Evolutionary conservation across 2,113 vertebrate genomes (phyloP), one percentile per base, ranked within the genome.

Genomic region (Andinoacara biseriatus): DNA sequence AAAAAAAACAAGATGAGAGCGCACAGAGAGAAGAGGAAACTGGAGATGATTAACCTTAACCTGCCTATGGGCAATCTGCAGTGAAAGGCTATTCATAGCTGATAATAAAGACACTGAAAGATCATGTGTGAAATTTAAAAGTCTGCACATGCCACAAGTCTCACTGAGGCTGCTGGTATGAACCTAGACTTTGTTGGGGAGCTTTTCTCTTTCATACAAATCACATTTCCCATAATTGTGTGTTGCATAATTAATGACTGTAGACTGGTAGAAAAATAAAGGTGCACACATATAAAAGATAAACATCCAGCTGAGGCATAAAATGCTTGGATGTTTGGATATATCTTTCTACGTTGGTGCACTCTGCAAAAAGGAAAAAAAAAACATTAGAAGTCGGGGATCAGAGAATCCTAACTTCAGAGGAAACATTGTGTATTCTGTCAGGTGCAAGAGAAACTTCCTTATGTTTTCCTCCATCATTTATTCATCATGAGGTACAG

Each of bases 41-140:
- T 79, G 40, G 81, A 91, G 86, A 91, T 92, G 88, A 94, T 93
- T 94, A 93, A 94, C 93, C 92, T 91, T 85, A 84, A 90, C 93
- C 92, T 89, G 90, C 89, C 92, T 83, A 62, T 84, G 38, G 88
- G 90, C 91, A 29, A 76, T 85, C 33, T 74, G 76, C 76, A 84
- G 81, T 33, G 80, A 89, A 83, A 31, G 80, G 81, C 78, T 79
- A 60, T 46, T 67, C 52, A 69, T 26, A 86, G 67, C 58, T 33
- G 75, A 82, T 76, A 85, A 76, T 46, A 83, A 78, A 79, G 74
- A 62, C 60, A 29, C 20, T 18, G 60, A 49, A 59, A 76, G 61
- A 84, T 87, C 65, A 89, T 83, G 87, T 83, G 76, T 65, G 40
- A 83, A 87, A 84, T 17, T 43, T 18, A 72, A 58, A 74, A 60